Evolutionary conservation across 2,797 vertebrate species (phyloP).

Genomic region (Myiotriccus ornatus): DNA sequence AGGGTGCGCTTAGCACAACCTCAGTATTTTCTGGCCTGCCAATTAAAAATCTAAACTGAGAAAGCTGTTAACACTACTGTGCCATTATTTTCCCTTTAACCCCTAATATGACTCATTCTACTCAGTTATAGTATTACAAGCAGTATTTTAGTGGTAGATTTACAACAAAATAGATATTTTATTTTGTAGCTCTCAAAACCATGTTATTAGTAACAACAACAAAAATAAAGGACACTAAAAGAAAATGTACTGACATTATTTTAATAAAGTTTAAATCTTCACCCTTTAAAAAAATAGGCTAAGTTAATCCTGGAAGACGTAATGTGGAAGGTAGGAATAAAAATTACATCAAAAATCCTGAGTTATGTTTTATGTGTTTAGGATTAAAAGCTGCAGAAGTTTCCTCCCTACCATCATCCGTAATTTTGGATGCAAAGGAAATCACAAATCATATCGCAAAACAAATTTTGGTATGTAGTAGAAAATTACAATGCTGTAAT

Average conservation of each 20-base stretch:
- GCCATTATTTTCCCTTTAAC: neutral
- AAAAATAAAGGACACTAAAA: neutral
- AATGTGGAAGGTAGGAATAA: neutral
- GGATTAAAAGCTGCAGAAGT: conserved; percentile 92
- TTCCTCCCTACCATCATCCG: conserved; percentile 83
- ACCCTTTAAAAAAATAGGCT: neutral
- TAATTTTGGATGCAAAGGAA: conserved; percentile 87
- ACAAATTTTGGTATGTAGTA: conserved; percentile 85
- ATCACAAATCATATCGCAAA: conserved; percentile 82
- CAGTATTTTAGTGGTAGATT: neutral
- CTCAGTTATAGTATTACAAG: neutral
- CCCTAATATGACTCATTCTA: neutral
- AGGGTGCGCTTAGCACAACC: neutral
- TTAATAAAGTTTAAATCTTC: neutral
- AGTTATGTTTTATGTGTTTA: conserved; percentile 66
- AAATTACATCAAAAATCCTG: neutral
- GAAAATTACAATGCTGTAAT: neutral
- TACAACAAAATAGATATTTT: neutral
- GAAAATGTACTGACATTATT: neutral
- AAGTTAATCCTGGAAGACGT: neutral
- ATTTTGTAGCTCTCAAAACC: neutral
- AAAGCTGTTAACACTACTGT: neutral
- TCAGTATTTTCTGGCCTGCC: neutral
- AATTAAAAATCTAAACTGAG: neutral
- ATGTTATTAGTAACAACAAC: neutral